Base-by-base conservation (phyloP, 2,888 invertebrate genomes). In the Dasysyrphus tricinctus region DNA sequence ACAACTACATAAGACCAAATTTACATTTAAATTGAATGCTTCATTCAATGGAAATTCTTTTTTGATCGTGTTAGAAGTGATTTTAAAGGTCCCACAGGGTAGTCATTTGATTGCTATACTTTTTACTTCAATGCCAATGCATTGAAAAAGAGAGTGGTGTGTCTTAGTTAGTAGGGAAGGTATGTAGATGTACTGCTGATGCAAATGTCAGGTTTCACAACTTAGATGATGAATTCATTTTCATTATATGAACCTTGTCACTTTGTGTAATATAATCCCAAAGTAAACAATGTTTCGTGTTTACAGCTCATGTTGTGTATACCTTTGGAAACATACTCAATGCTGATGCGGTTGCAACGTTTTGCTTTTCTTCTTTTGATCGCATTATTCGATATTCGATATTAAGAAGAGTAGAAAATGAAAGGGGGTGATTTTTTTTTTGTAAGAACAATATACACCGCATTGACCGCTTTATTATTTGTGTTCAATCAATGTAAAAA, bases 201-300 rank as follows among this genome's bases (percentile, higher is more conserved):
- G 29, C 24, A 54, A 69, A 69, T 69, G 51, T 69, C 69, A 54
- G 54, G 69, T 54, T 54, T 49, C 65, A 49, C 34, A 69, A 69
- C 39, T 29, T 69, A 54, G 54, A 69, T 69, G 69, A 54, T 51
- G 39, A 54, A 24, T 69, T 51, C 39, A 54, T 54, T 69, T 54
- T 39, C 54, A 49, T 67, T 65, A 24, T 65, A 24, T 24, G 39
- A 24, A 54, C 69, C 24, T 39, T 54, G 54, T 57, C 70, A 51
- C 63, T 78, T 78, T 82, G 75, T 79, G 86, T 75, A 86, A 86
- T 59, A 54, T 72, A 72, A 82, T 82, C 63, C 54, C n/a, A 57
- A 63, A 82, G 77, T 65, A 67, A 39, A 65, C 65, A 67, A 56
- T 67, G 59, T 74, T 51, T 61, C 14, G 16, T 65, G 37, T 32